Percentiles rank a stretch among this genome's conserved stretches.
phyloP scores from a whole-genome alignment of 1,140 invertebrate species.

The Dinothrombium tinctorium region DNA sequence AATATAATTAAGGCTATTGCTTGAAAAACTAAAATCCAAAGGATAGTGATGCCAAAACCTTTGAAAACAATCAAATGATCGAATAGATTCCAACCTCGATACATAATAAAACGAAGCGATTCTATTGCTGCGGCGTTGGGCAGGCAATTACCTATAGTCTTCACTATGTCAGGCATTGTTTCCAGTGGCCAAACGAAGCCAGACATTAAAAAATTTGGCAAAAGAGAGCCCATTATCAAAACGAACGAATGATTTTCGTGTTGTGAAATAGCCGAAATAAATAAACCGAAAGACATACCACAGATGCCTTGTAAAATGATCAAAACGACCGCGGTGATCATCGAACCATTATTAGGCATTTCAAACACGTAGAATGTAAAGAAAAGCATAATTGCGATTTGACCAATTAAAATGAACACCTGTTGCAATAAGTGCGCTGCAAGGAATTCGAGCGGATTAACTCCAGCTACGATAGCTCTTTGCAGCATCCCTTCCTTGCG shows the following conservation, averaged over 20 bases:
- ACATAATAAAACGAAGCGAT: slow-evolving; percentile 62
- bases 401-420: background rate
- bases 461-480: slow-evolving; percentile 66
- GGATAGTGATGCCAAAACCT: slow-evolving; percentile 1
- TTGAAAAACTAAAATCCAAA: slow-evolving; percentile 2
- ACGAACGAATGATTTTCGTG: slow-evolving; percentile 66
- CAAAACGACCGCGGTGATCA: slow-evolving; percentile 4
- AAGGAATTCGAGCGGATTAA: slow-evolving; percentile 20
- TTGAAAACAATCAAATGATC: background rate
- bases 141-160: slow-evolving; percentile 52
- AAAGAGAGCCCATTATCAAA: slow-evolving; percentile 64
- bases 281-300: slow-evolving; percentile 2
- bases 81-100: slow-evolving; percentile 34
- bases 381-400: slow-evolving; percentile 1
- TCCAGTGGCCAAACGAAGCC: slow-evolving; percentile 71
- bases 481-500: slow-evolving; percentile 67
- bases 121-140: slow-evolving; percentile 74
- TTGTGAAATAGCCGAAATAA: slow-evolving; percentile 1
- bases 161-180: slow-evolving; percentile 58
- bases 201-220: slow-evolving; percentile 61
- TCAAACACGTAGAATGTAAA: slow-evolving; percentile 6
- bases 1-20: background rate
- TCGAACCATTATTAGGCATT: slow-evolving; percentile 4
- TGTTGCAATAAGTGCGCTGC: slow-evolving; percentile 13
- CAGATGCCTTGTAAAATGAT: slow-evolving; percentile 5